These are phyloP conservation scores for Colossoma macropomum DNA, from an alignment of 2,113 vertebrate genomes.

Conservation along the genomic window DNA sequence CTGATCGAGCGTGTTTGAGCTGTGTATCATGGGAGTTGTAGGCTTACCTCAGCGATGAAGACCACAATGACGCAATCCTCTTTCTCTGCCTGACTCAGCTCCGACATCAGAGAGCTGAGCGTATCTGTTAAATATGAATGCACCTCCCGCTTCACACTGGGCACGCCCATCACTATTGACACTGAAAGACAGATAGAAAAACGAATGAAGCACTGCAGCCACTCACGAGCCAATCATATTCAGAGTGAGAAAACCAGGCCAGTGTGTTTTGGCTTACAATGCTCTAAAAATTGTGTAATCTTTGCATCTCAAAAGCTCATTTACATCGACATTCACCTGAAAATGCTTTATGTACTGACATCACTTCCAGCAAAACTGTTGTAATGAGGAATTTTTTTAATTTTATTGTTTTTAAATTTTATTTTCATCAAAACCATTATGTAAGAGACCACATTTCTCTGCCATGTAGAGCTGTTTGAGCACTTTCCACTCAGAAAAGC, in stretches of 20 bases:
- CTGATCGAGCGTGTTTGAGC: neutral
- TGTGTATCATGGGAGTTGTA: neutral
- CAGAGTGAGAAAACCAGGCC: neutral
- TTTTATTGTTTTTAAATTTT: too few species aligned
- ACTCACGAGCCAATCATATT: neutral
- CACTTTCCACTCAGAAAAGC: too few species aligned
- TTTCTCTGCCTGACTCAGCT: conserved; percentile 90
- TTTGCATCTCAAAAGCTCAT: too few species aligned
- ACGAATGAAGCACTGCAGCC: conserved; percentile 32
- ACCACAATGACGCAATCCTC: conserved; percentile 96
- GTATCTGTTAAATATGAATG: conserved; percentile 97
- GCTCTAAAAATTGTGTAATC: too few species aligned
- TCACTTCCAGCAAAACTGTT: too few species aligned
- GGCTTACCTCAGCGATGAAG: conserved; percentile 91
- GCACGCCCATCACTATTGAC: conserved; percentile 97
- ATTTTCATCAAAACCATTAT: too few species aligned
- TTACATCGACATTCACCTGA: too few species aligned
- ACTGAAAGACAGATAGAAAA: conserved; percentile 73
- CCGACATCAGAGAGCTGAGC: conserved; percentile 93
- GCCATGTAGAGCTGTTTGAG: too few species aligned
- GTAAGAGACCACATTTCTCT: too few species aligned
- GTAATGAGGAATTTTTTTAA: too few species aligned
- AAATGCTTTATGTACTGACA: too few species aligned
- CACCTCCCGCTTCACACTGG: conserved; percentile 95
- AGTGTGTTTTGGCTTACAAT: neutral